These are phyloP conservation scores for Stramonita haemastoma DNA, from an alignment of 2,888 invertebrate genomes.

Conservation along the genomic window DNA sequence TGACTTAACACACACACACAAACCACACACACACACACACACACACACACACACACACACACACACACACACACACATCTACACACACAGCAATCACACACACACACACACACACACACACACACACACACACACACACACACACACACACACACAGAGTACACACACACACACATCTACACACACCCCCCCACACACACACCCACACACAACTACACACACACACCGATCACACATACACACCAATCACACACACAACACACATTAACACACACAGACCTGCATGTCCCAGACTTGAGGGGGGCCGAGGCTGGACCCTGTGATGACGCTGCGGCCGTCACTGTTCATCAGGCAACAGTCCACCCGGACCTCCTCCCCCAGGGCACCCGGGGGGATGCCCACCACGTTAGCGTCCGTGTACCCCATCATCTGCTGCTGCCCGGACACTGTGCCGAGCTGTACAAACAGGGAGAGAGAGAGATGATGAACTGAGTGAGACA, in stretches of 20 bases:
- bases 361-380: slow-evolving; percentile 76
- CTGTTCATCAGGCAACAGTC: slow-evolving; percentile 75
- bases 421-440: slow-evolving; percentile 64
- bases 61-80: background rate
- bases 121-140: background rate
- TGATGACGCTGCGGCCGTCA: slow-evolving; percentile 75
- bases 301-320: slow-evolving; percentile 76
- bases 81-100: background rate
- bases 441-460: slow-evolving; percentile 52
- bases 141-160: background rate
- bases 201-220: background rate
- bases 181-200: background rate
- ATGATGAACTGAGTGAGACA: background rate
- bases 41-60: background rate
- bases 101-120: background rate
- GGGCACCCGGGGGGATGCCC: slow-evolving; percentile 67
- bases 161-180: background rate
- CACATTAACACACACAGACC: slow-evolving; percentile 37
- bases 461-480: slow-evolving; percentile 11
- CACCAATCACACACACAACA: background rate
- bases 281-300: slow-evolving; percentile 78
- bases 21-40: background rate
- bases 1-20: background rate
- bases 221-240: background rate
- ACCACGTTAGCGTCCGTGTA: slow-evolving; percentile 52